Percentiles rank a stretch among this genome's conserved stretches.
Evolutionary conservation across 2,888 invertebrate genomes (phyloP).

Genomic region (Heliconius aoede): DNA sequence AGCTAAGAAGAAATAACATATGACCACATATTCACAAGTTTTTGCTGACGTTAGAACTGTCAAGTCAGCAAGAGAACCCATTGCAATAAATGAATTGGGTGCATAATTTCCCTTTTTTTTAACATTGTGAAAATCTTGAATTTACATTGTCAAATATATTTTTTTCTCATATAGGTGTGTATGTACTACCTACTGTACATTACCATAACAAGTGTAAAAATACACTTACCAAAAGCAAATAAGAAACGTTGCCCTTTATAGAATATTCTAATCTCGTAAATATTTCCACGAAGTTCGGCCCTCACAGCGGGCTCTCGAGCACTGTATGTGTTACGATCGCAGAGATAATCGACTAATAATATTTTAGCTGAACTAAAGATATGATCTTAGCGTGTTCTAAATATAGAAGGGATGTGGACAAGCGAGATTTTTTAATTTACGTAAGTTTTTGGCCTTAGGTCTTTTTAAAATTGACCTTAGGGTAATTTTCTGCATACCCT

Average conservation of each 20-base stretch:
- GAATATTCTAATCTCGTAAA: slow-evolving; percentile 32
- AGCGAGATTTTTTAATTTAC: neutral
- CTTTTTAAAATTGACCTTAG: no score
- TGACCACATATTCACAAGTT: no score
- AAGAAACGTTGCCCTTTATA: slow-evolving; percentile 25
- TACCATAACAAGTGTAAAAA: slow-evolving; percentile 10
- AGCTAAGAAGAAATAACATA: no score
- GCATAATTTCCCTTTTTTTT: no score
- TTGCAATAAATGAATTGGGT: no score
- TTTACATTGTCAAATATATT: neutral
- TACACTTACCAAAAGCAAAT: slow-evolving; percentile 7
- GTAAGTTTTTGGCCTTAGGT: no score
- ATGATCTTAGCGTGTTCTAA: slow-evolving; percentile 11
- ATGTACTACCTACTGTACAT: no score
- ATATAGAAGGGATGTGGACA: neutral
- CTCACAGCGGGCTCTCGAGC: slow-evolving; percentile 18
- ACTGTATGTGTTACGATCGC: neutral
- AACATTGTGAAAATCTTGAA: neutral
- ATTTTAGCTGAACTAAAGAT: slow-evolving; percentile 9
- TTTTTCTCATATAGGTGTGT: neutral
- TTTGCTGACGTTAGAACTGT: no score
- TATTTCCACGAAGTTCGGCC: slow-evolving; percentile 21
- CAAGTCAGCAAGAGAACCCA: no score
- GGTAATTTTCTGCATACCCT: no score
- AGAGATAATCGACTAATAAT: slow-evolving; percentile 1